phyloP scores from a whole-genome alignment of 2,113 vertebrate species.

The Oncorhynchus masou region DNA sequence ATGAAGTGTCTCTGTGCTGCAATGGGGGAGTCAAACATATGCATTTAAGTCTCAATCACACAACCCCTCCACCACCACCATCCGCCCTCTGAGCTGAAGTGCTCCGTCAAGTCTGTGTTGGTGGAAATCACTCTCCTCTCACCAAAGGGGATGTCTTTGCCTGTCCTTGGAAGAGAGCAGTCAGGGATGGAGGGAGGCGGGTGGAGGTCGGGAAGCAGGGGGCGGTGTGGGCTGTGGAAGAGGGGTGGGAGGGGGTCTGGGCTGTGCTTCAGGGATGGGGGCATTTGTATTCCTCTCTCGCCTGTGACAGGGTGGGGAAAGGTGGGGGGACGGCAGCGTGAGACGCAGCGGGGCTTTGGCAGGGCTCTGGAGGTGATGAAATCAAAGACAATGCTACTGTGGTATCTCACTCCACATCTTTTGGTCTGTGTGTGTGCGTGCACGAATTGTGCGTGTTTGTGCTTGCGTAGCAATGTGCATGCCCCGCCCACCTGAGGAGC shows the following conservation, averaged over 20 bases:
- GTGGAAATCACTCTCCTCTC: conserved; percentile 61
- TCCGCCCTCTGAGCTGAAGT: background rate
- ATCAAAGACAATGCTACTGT: conserved; percentile 54
- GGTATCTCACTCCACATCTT: conserved; percentile 28
- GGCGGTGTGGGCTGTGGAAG: conserved; percentile 23
- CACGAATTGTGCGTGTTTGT: background rate
- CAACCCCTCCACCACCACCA: conserved; percentile 23
- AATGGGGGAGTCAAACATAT: conserved; percentile 49
- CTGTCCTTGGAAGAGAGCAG: conserved; percentile 72
- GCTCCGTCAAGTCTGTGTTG: conserved; percentile 33
- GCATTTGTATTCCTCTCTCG: conserved; percentile 77
- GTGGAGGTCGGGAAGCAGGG: conserved; percentile 1
- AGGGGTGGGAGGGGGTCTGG: conserved; percentile 26
- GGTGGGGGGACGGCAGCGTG: conserved; percentile 41
- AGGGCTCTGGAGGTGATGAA: conserved; percentile 53
- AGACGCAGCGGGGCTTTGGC: conserved; percentile 38
- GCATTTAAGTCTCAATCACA: conserved; percentile 55
- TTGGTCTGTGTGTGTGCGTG: background rate
- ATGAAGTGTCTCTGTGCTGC: conserved; percentile 4
- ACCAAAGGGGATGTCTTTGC: conserved; percentile 69
- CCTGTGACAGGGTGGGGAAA: conserved; percentile 54
- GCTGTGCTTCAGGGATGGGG: conserved; percentile 53
- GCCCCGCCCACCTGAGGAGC: no score
- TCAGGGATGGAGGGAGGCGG: conserved; percentile 56
- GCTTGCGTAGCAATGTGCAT: no score